Base-by-base conservation (phyloP, 2,797 vertebrate species). In the Lepidocolaptes lacrymiger region DNA sequence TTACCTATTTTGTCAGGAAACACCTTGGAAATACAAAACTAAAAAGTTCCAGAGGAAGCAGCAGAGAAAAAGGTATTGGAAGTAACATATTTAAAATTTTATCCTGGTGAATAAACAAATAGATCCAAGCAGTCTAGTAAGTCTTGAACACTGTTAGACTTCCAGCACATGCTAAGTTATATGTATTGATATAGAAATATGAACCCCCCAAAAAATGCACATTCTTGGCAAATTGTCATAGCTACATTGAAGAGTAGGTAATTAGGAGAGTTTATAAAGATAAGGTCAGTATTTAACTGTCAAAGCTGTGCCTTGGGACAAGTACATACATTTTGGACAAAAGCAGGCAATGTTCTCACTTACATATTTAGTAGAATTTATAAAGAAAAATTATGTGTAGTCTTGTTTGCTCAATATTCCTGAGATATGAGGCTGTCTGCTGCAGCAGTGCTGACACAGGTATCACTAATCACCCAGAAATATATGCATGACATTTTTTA, bases 391-490 rank as follows among this genome's bases (percentile, higher is more conserved):
- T 54, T 3, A 58, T 72, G 30, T 89, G 51, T 59, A 82, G 28
- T 55, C 41, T 19, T 75, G 37, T 80, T 88, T 28, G 13, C 49
- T n/a, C 76, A 66, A 0, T 80, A 84, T 91, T 62, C 51, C 69
- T 79, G 71, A 82, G 54, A 67, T 43, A 41, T 20, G 79, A 87
- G 36, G 37, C 30, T 61, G 51, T 46, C 73, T 88, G 72, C 80
- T 85, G 51, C 59, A 89, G 63, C 76, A 86, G 44, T 82, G 83
- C 94, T 94, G 92, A 95, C 71, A 92, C 44, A 89, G 66, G 48
- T 85, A 84, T 55, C 91, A 87, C 81, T 91, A 83, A 96, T 89
- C 71, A 88, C 46, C 26, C 64, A 64, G 46, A 82, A 91, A 94
- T 34, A 87, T 58, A 46, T 0, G 6, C 44, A 48, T 63, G 82